Percentiles rank a stretch among this genome's conserved stretches.
phyloP scores from a whole-genome alignment of 2,113 vertebrate genomes.

The Smithornis capensis region DNA sequence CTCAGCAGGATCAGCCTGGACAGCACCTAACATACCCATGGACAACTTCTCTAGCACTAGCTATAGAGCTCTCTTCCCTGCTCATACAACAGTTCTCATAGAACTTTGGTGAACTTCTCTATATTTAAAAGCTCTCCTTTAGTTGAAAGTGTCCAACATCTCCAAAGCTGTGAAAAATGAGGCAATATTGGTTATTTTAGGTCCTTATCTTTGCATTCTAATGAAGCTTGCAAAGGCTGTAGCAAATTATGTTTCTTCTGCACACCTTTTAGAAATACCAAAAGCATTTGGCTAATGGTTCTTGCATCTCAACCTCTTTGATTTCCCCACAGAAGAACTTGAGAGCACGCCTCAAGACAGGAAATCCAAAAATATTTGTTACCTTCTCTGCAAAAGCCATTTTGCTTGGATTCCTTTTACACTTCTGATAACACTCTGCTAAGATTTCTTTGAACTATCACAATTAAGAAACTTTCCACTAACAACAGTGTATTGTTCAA shows the following conservation, averaged over 20 bases:
- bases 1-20: neutral
- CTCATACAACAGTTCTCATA: accelerated
- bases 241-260: neutral
- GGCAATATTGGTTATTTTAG: neutral
- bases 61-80: neutral
- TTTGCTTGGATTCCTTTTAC: neutral
- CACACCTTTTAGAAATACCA: neutral
- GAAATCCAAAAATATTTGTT: neutral
- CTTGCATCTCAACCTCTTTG: neutral
- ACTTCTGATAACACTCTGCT: neutral
- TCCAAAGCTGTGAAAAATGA: neutral
- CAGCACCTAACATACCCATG: neutral
- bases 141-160: neutral
- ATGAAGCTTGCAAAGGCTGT: neutral
- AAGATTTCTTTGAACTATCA: neutral
- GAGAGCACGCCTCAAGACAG: neutral
- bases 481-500: neutral
- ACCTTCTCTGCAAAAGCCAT: neutral
- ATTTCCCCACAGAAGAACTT: neutral
- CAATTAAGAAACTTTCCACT: neutral
- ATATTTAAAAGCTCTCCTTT: neutral
- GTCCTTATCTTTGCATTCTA: neutral
- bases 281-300: neutral
- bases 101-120: neutral
- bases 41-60: neutral